Percentiles rank a stretch among this genome's conserved stretches.
These are phyloP conservation scores for Peribatodes rhomboidaria DNA, from an alignment of 2,888 invertebrate genomes.

Conservation along the genomic window DNA sequence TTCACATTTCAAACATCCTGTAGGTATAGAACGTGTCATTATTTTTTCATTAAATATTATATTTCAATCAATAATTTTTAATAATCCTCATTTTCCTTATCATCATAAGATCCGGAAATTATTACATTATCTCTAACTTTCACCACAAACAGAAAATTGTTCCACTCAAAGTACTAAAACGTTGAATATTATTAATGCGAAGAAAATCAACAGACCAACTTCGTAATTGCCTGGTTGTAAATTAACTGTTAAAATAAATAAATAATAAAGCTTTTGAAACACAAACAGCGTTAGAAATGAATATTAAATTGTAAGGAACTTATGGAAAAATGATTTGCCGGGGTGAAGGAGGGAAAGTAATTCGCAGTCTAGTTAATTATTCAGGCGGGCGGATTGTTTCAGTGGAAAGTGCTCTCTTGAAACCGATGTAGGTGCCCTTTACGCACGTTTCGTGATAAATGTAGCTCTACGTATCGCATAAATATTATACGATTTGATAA, in stretches of 20 bases:
- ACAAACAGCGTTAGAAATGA: conserved; percentile 42
- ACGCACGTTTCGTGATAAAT: conserved; percentile 17
- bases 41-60: too few relatives aligned
- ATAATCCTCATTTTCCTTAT: too few relatives aligned
- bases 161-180: not conserved
- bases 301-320: conserved; percentile 40
- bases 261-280: conserved; percentile 36
- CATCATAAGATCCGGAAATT: too few relatives aligned
- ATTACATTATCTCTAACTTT: too few relatives aligned
- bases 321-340: conserved; percentile 52
- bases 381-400: conserved; percentile 55
- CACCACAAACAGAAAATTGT: too few relatives aligned
- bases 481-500: not conserved
- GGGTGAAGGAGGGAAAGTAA: conserved; percentile 53
- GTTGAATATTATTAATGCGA: conserved; percentile 17
- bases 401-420: conserved; percentile 33
- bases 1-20: too few relatives aligned
- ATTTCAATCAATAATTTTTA: too few relatives aligned
- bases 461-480: not conserved
- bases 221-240: conserved; percentile 27
- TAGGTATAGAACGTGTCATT: too few relatives aligned
- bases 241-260: conserved; percentile 33
- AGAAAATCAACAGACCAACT: conserved; percentile 21
- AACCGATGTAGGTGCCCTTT: conserved; percentile 30
- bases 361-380: conserved; percentile 56